phyloP scores from a whole-genome alignment of 2,113 vertebrate species.

The Sphyrna mokarran region DNA sequence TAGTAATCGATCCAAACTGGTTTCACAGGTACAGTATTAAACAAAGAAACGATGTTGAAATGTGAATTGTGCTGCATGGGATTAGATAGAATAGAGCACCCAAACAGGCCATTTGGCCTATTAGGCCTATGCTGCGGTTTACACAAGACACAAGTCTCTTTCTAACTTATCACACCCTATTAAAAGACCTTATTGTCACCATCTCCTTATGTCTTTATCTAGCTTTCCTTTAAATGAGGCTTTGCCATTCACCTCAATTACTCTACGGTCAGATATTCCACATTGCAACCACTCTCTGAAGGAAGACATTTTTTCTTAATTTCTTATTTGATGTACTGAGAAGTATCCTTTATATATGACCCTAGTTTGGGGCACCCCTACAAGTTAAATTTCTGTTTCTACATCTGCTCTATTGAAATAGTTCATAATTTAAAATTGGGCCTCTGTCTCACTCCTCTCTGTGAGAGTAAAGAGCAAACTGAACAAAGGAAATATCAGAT shows the following conservation, averaged over 20 bases:
- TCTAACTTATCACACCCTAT: neutral
- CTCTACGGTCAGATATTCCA: neutral
- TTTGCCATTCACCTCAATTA: neutral
- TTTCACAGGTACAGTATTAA: slow-evolving; percentile 56
- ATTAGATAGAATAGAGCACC: neutral
- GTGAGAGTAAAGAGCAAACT: neutral
- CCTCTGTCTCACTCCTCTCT: neutral
- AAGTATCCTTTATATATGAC: neutral
- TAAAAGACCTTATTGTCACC: neutral
- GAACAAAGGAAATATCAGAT: neutral
- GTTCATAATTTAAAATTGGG: neutral
- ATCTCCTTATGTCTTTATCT: neutral
- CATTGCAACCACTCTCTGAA: neutral
- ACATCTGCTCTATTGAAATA: neutral
- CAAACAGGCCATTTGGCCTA: neutral
- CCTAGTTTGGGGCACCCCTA: neutral
- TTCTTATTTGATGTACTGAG: neutral
- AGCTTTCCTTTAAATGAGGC: neutral
- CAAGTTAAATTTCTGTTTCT: neutral
- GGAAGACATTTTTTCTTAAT: neutral
- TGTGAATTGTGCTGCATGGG: neutral
- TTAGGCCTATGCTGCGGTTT: neutral
- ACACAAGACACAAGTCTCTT: neutral
- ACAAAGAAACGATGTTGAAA: neutral
- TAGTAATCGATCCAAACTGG: slow-evolving; percentile 56